Evolutionary conservation across 2,113 vertebrate genomes (phyloP).

Genomic region (Toxotes chatareus): DNA sequence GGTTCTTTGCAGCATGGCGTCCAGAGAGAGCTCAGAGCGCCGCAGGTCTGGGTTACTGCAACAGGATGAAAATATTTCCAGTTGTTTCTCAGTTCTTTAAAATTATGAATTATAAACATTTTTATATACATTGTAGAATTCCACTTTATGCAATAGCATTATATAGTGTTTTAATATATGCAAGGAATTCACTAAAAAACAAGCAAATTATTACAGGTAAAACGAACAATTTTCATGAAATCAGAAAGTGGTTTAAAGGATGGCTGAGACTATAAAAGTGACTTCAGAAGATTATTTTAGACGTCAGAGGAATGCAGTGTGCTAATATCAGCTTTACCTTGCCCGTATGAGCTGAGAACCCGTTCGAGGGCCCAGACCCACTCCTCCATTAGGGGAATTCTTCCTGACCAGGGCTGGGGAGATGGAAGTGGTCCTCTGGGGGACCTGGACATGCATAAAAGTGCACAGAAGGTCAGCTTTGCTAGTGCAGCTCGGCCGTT

Average conservation of each 20-base stretch:
- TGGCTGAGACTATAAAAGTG: not conserved
- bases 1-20: slow-evolving; percentile 91
- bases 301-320: not conserved
- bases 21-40: slow-evolving; percentile 89
- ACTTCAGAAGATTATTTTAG: not conserved
- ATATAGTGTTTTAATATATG: no score
- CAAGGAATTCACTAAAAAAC: no score
- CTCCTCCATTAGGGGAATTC: slow-evolving; percentile 89
- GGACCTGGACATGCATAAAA: slow-evolving; percentile 83
- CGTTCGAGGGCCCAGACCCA: slow-evolving; percentile 84
- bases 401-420: slow-evolving; percentile 95
- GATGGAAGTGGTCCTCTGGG: slow-evolving; percentile 95
- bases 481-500: not conserved
- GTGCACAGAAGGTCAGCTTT: not conserved
- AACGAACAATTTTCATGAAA: no score
- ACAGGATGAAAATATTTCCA: not conserved
- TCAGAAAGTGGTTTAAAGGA: not conserved
- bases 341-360: slow-evolving; percentile 91
- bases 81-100: not conserved
- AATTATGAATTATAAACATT: not conserved
- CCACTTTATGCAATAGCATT: no score
- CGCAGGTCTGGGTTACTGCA: slow-evolving; percentile 94
- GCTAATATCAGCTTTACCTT: slow-evolving; percentile 83
- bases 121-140: not conserved
- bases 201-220: not conserved